Conservation (phyloP, 2,797 vertebrate species). For the Phoxinus dragarum region DNA sequence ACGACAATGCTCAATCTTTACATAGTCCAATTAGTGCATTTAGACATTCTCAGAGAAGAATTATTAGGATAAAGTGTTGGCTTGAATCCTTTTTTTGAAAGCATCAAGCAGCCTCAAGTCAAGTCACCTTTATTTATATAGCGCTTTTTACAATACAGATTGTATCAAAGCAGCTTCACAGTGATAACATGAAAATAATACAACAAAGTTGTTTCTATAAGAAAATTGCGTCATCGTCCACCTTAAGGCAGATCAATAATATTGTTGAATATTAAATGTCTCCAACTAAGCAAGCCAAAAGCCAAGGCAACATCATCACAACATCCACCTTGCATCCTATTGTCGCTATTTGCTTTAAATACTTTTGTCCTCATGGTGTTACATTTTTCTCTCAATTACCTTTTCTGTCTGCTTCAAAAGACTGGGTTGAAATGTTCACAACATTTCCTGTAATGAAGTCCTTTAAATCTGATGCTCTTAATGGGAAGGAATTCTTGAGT, state of each 20-base stretch:
- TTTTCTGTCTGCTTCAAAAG: slow-evolving; percentile 3
- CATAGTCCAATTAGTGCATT: slow-evolving; percentile 13
- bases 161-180: too few relatives aligned
- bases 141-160: too few relatives aligned
- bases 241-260: too few relatives aligned
- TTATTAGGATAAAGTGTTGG: background rate
- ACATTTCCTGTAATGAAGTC: background rate
- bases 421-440: background rate
- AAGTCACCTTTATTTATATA: too few relatives aligned
- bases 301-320: background rate
- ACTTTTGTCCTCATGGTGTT: background rate
- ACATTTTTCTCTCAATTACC: background rate
- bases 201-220: too few relatives aligned
- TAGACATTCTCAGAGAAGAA: slow-evolving; percentile 10
- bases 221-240: too few relatives aligned
- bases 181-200: too few relatives aligned
- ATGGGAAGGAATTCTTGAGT: slow-evolving; percentile 4
- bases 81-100: background rate
- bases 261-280: too few relatives aligned
- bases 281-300: too few relatives aligned
- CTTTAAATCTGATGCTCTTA: slow-evolving; percentile 4
- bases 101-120: background rate
- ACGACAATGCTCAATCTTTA: background rate
- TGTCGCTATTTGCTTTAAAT: background rate
- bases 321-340: background rate